A percentile compares a stretch with the other conserved stretches of the same genome.
phyloP scores from a whole-genome alignment of 2,888 invertebrate genomes.

The Agrotis segetum region DNA sequence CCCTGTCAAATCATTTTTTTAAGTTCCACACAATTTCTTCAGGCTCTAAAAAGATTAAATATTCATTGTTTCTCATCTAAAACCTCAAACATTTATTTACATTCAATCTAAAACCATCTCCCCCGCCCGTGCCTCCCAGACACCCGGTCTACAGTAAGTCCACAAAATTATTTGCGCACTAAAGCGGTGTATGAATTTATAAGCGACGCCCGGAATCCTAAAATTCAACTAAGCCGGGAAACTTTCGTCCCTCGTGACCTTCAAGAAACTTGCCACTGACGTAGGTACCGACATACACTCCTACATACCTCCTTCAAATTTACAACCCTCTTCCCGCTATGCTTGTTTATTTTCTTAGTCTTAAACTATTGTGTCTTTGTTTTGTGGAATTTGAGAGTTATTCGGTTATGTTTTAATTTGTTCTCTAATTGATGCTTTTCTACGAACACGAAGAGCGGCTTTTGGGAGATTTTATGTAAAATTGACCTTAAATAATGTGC shows the following conservation, averaged over 20 bases:
- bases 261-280: constrained; percentile 55
- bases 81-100: constrained; percentile 14
- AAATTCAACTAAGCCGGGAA: constrained; percentile 65
- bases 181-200: constrained; percentile 63
- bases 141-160: constrained; percentile 40
- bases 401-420: constrained; percentile 9
- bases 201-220: constrained; percentile 61
- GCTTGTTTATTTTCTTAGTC: constrained; percentile 54
- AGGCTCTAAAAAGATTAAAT: not conserved
- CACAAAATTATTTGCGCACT: constrained; percentile 63
- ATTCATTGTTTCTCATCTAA: not conserved
- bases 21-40: not conserved
- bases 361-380: constrained; percentile 42
- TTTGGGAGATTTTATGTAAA: no score
- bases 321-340: constrained; percentile 33
- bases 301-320: constrained; percentile 45
- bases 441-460: no score
- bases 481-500: no score
- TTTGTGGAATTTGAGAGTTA: constrained; percentile 16
- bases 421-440: not conserved
- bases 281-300: constrained; percentile 35
- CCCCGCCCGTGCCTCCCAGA: not conserved
- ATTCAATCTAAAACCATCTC: constrained; percentile 17
- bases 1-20: no score
- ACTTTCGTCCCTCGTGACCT: constrained; percentile 58